Evolutionary conservation across 2,888 invertebrate genomes (phyloP).

Genomic region (Euphydryas editha): DNA sequence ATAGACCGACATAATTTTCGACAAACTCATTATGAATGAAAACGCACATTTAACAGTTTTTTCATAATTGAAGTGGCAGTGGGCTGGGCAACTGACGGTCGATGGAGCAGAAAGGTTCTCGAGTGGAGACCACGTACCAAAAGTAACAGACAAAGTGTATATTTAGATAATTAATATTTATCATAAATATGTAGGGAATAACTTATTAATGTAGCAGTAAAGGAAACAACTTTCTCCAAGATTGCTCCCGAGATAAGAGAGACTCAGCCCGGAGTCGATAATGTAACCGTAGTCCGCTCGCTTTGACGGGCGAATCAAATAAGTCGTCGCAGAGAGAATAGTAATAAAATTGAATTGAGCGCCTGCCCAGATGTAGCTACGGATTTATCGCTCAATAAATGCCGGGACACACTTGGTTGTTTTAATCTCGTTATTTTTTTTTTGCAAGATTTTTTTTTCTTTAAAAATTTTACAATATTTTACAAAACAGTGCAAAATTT

Average conservation of each 20-base stretch:
- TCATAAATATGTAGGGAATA: background rate
- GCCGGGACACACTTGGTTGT: slow-evolving; percentile 50
- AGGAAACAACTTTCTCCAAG: slow-evolving; percentile 17
- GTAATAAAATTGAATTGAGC: slow-evolving; percentile 82
- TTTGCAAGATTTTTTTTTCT: background rate
- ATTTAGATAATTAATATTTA: too few relatives aligned
- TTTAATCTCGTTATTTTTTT: slow-evolving; percentile 18
- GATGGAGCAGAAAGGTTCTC: too few relatives aligned
- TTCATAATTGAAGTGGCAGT: too few relatives aligned
- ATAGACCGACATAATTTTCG: too few relatives aligned
- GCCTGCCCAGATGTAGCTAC: slow-evolving; percentile 79
- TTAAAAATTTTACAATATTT: too few relatives aligned
- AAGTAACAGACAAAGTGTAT: too few relatives aligned
- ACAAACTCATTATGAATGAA: too few relatives aligned
- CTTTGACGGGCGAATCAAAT: slow-evolving; percentile 83
- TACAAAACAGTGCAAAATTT: too few relatives aligned
- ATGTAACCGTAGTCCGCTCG: slow-evolving; percentile 65
- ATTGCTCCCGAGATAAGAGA: slow-evolving; percentile 52
- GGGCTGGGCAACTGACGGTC: too few relatives aligned
- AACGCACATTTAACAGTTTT: too few relatives aligned
- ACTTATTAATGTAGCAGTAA: slow-evolving; percentile 3
- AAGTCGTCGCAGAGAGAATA: slow-evolving; percentile 77
- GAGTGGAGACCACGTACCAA: too few relatives aligned
- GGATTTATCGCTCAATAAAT: slow-evolving; percentile 73
- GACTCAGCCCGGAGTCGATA: slow-evolving; percentile 59